Conservation (phyloP, 2,888 invertebrate genomes). For the Tribolium freemani region DNA sequence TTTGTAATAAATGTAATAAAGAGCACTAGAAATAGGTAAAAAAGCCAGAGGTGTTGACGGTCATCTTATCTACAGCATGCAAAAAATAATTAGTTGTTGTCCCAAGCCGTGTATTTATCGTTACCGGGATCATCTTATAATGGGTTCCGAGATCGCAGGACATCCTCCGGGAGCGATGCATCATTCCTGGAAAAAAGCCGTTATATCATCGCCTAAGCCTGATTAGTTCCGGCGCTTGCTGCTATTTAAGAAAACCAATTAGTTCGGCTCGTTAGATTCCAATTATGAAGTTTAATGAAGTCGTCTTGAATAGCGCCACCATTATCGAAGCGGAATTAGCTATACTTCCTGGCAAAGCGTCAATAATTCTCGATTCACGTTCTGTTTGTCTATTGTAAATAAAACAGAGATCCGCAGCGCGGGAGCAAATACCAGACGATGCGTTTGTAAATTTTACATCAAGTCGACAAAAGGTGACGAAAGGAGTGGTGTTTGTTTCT, state of each 20-base stretch:
- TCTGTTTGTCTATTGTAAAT: slow-evolving; percentile 3
- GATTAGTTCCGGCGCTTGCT: slow-evolving; percentile 28
- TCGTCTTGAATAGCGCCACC: slow-evolving; percentile 15
- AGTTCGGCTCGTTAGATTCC: slow-evolving; percentile 33
- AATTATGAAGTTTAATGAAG: slow-evolving; percentile 39
- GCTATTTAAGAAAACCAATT: slow-evolving; percentile 35
- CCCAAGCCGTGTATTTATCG: slow-evolving; percentile 36
- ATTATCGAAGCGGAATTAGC: not conserved
- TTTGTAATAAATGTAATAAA: too few species aligned
- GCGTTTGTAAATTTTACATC: not conserved
- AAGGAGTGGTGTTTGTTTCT: slow-evolving; percentile 4
- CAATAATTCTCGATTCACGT: not conserved
- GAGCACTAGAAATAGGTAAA: too few species aligned
- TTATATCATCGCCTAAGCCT: slow-evolving; percentile 32
- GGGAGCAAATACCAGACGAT: not conserved
- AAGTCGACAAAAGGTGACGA: slow-evolving; percentile 10
- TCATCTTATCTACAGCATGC: not conserved
- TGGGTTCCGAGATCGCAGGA: slow-evolving; percentile 18
- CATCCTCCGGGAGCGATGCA: slow-evolving; percentile 32
- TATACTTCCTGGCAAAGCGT: not conserved
- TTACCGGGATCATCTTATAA: slow-evolving; percentile 37
- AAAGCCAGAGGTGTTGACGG: too few species aligned
- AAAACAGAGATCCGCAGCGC: slow-evolving; percentile 2
- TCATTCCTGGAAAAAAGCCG: slow-evolving; percentile 18
- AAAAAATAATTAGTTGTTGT: slow-evolving; percentile 24